A percentile compares a stretch with the other conserved stretches of the same genome.
Conservation (phyloP, 2,113 vertebrate genomes). For the Thamnaconus septentrionalis region DNA sequence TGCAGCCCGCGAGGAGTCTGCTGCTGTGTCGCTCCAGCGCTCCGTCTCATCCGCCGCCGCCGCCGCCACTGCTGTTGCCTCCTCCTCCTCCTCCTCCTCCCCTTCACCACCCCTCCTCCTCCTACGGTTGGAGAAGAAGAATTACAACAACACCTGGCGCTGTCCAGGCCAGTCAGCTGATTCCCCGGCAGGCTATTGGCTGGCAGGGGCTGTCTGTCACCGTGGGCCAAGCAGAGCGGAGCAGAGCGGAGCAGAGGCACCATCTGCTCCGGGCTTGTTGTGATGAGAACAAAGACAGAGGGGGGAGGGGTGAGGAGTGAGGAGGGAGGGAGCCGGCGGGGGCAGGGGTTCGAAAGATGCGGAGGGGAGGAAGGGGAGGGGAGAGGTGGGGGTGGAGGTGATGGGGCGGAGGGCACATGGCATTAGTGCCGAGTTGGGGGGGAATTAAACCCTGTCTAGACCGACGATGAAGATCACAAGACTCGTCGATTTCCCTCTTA, state of each 20-base stretch:
- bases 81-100: too few species aligned
- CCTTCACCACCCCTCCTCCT: constrained; percentile 42
- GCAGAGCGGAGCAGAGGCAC: constrained; percentile 74
- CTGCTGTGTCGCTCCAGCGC: constrained; percentile 44
- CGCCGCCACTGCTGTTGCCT: constrained; percentile 1
- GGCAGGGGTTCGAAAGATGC: neutral
- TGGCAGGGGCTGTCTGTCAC: constrained; percentile 64
- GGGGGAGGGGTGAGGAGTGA: constrained; percentile 36
- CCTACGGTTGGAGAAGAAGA: constrained; percentile 50
- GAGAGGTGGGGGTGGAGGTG: too few species aligned
- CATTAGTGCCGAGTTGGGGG: too few species aligned
- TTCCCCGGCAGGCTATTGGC: constrained; percentile 79
- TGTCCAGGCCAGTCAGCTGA: constrained; percentile 86
- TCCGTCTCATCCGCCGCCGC: constrained; percentile 49
- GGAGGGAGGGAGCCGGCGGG: constrained; percentile 24
- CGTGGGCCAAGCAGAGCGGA: constrained; percentile 68
- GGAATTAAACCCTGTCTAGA: too few species aligned
- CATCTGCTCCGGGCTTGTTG: constrained; percentile 80
- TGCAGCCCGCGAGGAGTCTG: constrained; percentile 32
- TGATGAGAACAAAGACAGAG: constrained; percentile 78
- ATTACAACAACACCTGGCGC: constrained; percentile 83
- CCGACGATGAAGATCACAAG: too few species aligned
- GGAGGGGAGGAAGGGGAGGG: too few species aligned
- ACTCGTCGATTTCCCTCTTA: too few species aligned
- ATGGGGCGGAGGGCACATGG: too few species aligned